Evolutionary conservation across 2,797 vertebrate species (phyloP), one percentile per base, ranked within the genome.

Genomic region (Hylomyscus alleni): DNA sequence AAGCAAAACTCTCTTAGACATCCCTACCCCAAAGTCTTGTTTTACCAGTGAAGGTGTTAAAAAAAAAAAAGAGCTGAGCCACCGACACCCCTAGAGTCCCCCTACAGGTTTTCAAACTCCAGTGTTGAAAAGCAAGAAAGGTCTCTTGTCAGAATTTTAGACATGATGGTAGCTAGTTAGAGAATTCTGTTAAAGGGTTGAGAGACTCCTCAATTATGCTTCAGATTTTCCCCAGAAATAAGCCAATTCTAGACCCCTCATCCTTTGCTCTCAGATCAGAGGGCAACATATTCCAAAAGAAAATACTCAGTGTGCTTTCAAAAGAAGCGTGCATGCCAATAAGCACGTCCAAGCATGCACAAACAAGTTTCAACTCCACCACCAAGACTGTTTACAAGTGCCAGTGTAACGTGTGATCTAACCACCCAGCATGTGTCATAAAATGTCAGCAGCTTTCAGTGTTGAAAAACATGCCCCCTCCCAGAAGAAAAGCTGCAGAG

Each of bases 391-490:
- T 89, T 94, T 83, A 95, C 89, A 94, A 97, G 60, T 76, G 72
- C 94, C 94, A 76, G 73, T 0, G 0, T 90, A 95, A 95, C 62
- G 84, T 98, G 93, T 96, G 89, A 90, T 93, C 95, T 95, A 96
- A 97, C 37, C 14, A 58, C 95, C 95, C 91, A 78, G 89, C 12
- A 40, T 13, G 3, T 95, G 91, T 95, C 90, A 92, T 84, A 93
- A 98, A 98, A 98, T 98, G 98, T 98, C 98, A 98, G 97, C 73
- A 96, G 97, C 89, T 69, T 98, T 98, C 95, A 94, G 93, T 97
- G 97, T 95, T 96, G 94, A 97, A 96, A 98, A 96, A 89, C 91
- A 44, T 85, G 96, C 47, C 34, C 65, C 65, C 62, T 85, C 97
- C 96, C 96, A 96, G 97, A 94, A 56, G 75, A 54, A 94, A 72